phyloP scores from a whole-genome alignment of 2,888 invertebrate genomes.

The Molorchus minor region DNA sequence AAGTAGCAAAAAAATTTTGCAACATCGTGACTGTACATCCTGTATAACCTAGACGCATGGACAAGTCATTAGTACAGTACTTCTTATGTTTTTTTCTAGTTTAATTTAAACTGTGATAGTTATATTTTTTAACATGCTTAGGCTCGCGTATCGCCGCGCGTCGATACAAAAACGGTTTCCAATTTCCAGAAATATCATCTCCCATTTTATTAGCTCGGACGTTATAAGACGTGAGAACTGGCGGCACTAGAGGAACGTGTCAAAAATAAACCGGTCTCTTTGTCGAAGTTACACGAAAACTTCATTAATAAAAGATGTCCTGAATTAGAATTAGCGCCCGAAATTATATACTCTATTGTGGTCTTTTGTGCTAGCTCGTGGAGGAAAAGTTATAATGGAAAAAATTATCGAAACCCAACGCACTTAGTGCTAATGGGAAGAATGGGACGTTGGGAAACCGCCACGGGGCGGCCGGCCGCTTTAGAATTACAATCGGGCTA shows the following conservation, averaged over 20 bases:
- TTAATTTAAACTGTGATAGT: not conserved
- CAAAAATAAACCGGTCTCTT: slow-evolving; percentile 27
- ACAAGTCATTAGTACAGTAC: not conserved
- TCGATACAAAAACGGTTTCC: not conserved
- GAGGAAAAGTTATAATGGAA: slow-evolving; percentile 14
- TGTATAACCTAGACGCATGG: too few species aligned
- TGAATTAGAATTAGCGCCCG: slow-evolving; percentile 27
- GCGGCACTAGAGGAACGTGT: slow-evolving; percentile 25
- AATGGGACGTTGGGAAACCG: slow-evolving; percentile 7
- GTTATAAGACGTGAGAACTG: slow-evolving; percentile 21
- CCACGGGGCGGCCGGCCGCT: slow-evolving; percentile 3
- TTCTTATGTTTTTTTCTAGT: not conserved
- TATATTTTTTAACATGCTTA: not conserved
- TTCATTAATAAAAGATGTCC: slow-evolving; percentile 33
- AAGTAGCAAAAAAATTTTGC: too few species aligned
- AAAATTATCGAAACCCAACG: slow-evolving; percentile 9
- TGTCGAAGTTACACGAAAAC: slow-evolving; percentile 29
- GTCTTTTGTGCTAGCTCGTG: not conserved
- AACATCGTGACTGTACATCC: too few species aligned
- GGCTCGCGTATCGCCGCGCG: not conserved
- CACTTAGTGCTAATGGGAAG: slow-evolving; percentile 4
- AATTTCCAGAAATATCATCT: not conserved
- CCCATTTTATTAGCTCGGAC: slow-evolving; percentile 18
- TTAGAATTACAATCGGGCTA: slow-evolving; percentile 8
- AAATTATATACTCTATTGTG: slow-evolving; percentile 22